A percentile compares a stretch with the other conserved stretches of the same genome.
Conservation (phyloP, 2,888 invertebrate genomes). For the Stomorhina lunata region DNA sequence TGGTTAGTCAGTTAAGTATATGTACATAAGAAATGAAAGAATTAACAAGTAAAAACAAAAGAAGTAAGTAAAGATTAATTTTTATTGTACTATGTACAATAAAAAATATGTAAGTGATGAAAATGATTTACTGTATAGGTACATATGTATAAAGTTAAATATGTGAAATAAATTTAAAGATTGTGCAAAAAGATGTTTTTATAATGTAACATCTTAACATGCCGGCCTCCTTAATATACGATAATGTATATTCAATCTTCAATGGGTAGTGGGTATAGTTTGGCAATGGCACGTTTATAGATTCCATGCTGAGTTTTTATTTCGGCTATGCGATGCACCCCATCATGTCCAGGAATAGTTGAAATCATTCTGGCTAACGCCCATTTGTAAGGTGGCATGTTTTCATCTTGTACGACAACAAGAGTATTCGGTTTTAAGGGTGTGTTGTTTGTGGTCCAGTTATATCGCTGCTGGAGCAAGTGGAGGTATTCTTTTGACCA, state of each 20-base stretch:
- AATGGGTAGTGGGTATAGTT: not conserved
- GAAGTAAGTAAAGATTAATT: too few species aligned
- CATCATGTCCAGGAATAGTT: slow-evolving; percentile 13
- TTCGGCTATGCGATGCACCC: slow-evolving; percentile 20
- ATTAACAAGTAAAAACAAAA: too few species aligned
- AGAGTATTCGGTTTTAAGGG: not conserved
- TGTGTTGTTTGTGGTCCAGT: not conserved
- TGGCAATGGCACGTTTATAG: not conserved
- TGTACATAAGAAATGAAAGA: too few species aligned
- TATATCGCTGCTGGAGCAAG: not conserved
- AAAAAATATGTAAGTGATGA: too few species aligned
- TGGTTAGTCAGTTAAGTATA: too few species aligned
- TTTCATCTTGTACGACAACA: not conserved
- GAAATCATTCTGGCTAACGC: not conserved
- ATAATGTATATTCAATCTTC: slow-evolving; percentile 8
- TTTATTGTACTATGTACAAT: too few species aligned
- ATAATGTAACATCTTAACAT: too few species aligned
- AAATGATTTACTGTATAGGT: too few species aligned
- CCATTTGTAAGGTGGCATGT: slow-evolving; percentile 25
- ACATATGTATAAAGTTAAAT: too few species aligned
- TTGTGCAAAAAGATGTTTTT: too few species aligned
- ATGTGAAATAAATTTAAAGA: too few species aligned
- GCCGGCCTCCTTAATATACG: too few species aligned
- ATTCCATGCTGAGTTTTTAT: slow-evolving; percentile 12
- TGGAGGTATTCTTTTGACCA: not conserved